Base-by-base conservation (phyloP, 1,140 invertebrate genomes). In the Pseudomyrmex pallidus region DNA sequence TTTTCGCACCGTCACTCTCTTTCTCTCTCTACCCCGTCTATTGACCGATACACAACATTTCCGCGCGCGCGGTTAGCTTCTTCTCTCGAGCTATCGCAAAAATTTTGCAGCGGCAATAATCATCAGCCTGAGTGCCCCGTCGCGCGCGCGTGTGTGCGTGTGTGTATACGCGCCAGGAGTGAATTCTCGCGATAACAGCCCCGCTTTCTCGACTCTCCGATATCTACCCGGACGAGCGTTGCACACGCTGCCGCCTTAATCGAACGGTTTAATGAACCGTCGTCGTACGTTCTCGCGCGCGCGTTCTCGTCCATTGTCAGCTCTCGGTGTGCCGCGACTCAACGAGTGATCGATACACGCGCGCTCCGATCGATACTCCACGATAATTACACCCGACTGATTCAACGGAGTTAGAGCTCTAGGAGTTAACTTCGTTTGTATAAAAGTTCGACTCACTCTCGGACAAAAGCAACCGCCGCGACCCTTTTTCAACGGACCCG, bases 201-300 rank as follows among this genome's bases (percentile, higher is more conserved):
- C 67, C 22, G 59, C 66, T 48, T 50, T 57, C 48, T 54, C 35
- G 35, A 5, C 5, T 82, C 5, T 82, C 77, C 72, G 78, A 83
- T 22, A 35, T 50, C 76, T 63, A 68, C 72, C 59, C 44, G 76
- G 77, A 87, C 84, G 25, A 54, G 59, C 50, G 77, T 73, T 73
- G 78, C 77, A 54, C 35, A 89, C 64, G 80, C 88, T 68, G 80
- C 88, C 68, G 83, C 84, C 87, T 89, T 89, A 85, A 91, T 89
- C 83, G 82, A 85, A 86, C 86, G 85, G 83, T 88, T 88, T 90
- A 87, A 91, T 85, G 89, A 91, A 91, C 72, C 86, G 84, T 35
- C 86, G 84, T 35, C 76, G 35, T 35, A 35, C 7, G 35, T 35
- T 35, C 35, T 35, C 35, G 5, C 35, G 72, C 68, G 63, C 77